Evolutionary conservation across 2,113 vertebrate species (phyloP).

Genomic region (Notothenia rossii): DNA sequence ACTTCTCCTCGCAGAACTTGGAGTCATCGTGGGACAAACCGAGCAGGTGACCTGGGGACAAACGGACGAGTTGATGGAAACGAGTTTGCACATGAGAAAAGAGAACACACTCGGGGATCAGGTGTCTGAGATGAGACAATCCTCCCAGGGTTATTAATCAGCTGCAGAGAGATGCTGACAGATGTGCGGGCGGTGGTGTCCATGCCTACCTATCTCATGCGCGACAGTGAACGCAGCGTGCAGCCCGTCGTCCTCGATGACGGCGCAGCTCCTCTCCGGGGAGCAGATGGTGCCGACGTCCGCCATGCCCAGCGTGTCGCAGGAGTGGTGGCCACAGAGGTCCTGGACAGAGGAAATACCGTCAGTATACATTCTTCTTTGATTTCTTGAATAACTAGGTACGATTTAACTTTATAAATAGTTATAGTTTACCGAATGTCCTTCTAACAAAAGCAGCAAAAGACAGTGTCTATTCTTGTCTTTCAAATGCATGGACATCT

Average conservation of each 20-base stretch:
- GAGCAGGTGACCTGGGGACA: conserved; percentile 92
- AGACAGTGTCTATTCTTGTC: too few species aligned
- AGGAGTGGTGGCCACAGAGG: conserved; percentile 98
- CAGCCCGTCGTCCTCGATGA: conserved; percentile 98
- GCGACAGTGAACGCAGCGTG: conserved; percentile 98
- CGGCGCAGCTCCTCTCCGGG: conserved; percentile 97
- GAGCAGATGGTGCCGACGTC: conserved; percentile 99
- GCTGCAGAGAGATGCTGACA: conserved; percentile 33
- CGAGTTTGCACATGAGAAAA: conserved; percentile 3
- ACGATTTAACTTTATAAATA: too few species aligned
- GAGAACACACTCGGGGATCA: conserved; percentile 1
- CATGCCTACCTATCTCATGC: conserved; percentile 93
- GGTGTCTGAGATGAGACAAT: conserved; percentile 6
- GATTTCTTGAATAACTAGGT: too few species aligned
- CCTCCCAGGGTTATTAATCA: conserved; percentile 16
- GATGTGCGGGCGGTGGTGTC: conserved; percentile 33
- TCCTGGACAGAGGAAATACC: conserved; percentile 83
- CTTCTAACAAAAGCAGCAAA: too few species aligned
- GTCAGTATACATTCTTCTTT: neutral
- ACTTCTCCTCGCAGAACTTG: conserved; percentile 97
- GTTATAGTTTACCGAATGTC: too few species aligned
- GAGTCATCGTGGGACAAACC: conserved; percentile 98
- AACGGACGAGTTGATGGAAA: neutral
- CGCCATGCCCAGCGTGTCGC: conserved; percentile 99
- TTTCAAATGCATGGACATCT: too few species aligned